Conservation (phyloP, 2,113 vertebrate species). For the Ceyx cyanopectus region DNA sequence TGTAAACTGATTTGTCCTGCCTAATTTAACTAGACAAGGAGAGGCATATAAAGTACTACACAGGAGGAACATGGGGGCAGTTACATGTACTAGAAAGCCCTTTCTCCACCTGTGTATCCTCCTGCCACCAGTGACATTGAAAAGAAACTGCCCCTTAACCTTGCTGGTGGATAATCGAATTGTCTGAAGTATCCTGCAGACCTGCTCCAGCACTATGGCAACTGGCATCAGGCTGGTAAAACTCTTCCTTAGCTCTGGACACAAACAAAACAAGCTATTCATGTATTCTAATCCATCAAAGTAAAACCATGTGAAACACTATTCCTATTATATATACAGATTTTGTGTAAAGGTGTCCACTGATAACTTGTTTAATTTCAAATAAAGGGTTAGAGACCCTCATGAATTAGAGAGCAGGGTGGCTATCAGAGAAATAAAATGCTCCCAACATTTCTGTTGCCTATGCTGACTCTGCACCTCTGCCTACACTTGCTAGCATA, state of each 20-base stretch:
- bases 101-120: background rate
- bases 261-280: background rate
- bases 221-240: background rate
- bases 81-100: background rate
- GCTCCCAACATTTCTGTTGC: fast-evolving
- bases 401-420: fast-evolving
- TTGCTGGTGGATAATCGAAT: background rate
- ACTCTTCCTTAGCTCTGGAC: background rate
- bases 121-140: background rate
- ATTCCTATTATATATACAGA: fast-evolving
- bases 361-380: background rate
- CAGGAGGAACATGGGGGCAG: background rate
- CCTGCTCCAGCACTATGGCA: background rate
- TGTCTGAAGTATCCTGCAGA: background rate
- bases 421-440: background rate
- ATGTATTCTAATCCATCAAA: background rate
- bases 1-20: background rate
- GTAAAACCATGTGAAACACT: background rate
- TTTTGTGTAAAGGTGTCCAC: background rate
- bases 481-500: background rate
- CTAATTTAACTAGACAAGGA: background rate
- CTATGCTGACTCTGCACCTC: background rate
- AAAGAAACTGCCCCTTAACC: background rate
- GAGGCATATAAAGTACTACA: background rate
- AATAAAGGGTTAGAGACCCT: background rate